Percentiles rank a stretch among this genome's conserved stretches.
Evolutionary conservation across 2,797 vertebrate species (phyloP).

Genomic region (Potorous gilbertii): DNA sequence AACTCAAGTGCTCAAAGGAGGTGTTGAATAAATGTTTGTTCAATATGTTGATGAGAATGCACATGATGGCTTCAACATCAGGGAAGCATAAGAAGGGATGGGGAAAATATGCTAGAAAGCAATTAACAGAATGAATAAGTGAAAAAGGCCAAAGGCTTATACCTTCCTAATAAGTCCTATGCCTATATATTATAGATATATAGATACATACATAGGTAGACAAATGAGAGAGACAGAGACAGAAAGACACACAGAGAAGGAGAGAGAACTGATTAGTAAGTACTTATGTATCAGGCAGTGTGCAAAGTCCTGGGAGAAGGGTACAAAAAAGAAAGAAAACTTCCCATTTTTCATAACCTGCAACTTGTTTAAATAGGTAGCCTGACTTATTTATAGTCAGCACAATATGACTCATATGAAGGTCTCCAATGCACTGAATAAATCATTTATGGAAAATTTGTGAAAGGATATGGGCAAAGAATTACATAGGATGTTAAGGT

Average conservation of each 20-base stretch:
- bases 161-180: neutral
- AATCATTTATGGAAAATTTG: neutral
- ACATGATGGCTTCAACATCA: neutral
- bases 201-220: neutral
- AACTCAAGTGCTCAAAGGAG: neutral
- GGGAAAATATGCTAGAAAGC: neutral
- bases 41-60: neutral
- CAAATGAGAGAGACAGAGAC: neutral
- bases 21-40: neutral
- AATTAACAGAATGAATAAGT: neutral
- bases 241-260: neutral
- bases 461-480: neutral
- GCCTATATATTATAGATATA: neutral
- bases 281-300: neutral
- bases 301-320: neutral
- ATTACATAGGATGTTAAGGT: neutral
- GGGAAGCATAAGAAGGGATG: neutral
- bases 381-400: neutral
- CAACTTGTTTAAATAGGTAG: neutral
- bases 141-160: neutral
- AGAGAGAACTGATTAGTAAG: neutral
- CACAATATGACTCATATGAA: neutral
- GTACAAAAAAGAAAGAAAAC: neutral
- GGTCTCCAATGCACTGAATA: neutral
- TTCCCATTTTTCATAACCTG: neutral